These are phyloP conservation scores for Temnothorax nylanderi DNA, from an alignment of 1,140 invertebrate species.

Conservation along the genomic window DNA sequence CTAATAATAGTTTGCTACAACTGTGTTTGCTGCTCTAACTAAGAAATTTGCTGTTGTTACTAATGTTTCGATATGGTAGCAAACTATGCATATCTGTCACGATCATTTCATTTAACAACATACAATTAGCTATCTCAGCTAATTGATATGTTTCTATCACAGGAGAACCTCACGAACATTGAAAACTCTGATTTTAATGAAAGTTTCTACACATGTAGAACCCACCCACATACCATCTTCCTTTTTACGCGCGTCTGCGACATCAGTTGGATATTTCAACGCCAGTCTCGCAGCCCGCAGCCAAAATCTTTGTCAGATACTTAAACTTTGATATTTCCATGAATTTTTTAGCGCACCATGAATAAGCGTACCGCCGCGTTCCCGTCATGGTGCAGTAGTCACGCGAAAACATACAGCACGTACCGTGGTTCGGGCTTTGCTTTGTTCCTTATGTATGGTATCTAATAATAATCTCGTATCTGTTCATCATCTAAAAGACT, in stretches of 20 bases:
- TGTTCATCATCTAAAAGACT: conserved; percentile 19
- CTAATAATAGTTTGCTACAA: too few species aligned
- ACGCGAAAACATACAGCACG: not conserved
- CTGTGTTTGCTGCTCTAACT: too few species aligned
- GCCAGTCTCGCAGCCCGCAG: not conserved
- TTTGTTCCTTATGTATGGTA: not conserved
- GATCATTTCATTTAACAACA: too few species aligned
- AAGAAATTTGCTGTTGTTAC: too few species aligned
- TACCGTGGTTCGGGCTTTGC: not conserved
- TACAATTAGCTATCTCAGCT: too few species aligned
- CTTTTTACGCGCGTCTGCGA: conserved; percentile 25
- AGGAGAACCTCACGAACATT: too few species aligned
- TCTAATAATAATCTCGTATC: conserved; percentile 57
- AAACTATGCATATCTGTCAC: too few species aligned
- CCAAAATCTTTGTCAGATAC: conserved; percentile 41
- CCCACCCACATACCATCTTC: not conserved
- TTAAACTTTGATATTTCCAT: conserved; percentile 69
- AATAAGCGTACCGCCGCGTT: conserved; percentile 4
- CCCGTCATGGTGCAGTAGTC: not conserved
- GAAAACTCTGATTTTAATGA: too few species aligned
- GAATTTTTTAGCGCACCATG: conserved; percentile 62
- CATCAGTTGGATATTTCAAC: conserved; percentile 43
- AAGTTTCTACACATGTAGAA: too few species aligned
- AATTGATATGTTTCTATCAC: too few species aligned
- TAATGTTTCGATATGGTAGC: too few species aligned